These are phyloP conservation scores for Megathymus violae DNA, from an alignment of 1,140 invertebrate genomes.

Conservation along the genomic window DNA sequence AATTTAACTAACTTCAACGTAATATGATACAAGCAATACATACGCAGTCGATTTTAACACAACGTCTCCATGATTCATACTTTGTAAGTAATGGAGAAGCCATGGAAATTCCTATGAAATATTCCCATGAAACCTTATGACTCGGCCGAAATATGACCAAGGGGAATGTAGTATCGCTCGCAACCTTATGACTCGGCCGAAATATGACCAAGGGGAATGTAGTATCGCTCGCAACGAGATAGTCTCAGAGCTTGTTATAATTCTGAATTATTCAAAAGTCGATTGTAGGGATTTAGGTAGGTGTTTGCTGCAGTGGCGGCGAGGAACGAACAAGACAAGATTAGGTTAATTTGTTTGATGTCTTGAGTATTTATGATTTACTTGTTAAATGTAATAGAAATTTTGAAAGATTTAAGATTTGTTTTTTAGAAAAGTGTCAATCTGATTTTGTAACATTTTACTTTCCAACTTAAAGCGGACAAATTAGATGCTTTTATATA, in stretches of 20 bases:
- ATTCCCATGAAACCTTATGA: conserved; percentile 31
- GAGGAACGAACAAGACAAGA: no score
- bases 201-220: conserved; percentile 49
- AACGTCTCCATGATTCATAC: conserved; percentile 18
- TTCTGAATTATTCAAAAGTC: conserved; percentile 60
- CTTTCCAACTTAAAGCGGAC: no score
- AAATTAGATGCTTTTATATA: no score
- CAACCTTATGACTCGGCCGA: conserved; percentile 35
- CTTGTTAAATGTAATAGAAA: no score
- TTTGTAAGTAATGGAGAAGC: conserved; percentile 20
- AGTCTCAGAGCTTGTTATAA: conserved; percentile 49
- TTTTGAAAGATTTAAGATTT: no score
- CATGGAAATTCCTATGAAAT: conserved; percentile 24
- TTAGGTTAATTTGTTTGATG: no score
- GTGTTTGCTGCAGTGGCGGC: conserved; percentile 19
- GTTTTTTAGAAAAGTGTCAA: no score
- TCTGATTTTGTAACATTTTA: no score
- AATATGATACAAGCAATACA: conserved; percentile 7
- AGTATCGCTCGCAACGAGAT: conserved; percentile 40
- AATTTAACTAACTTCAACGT: background rate
- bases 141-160: conserved; percentile 47
- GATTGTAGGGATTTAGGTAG: conserved; percentile 31
- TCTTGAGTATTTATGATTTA: no score
- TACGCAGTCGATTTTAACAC: background rate
- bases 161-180: conserved; percentile 41